A percentile compares a stretch with the other conserved stretches of the same genome.
Conservation (phyloP, 2,797 vertebrate species). For the Choloepus didactylus region DNA sequence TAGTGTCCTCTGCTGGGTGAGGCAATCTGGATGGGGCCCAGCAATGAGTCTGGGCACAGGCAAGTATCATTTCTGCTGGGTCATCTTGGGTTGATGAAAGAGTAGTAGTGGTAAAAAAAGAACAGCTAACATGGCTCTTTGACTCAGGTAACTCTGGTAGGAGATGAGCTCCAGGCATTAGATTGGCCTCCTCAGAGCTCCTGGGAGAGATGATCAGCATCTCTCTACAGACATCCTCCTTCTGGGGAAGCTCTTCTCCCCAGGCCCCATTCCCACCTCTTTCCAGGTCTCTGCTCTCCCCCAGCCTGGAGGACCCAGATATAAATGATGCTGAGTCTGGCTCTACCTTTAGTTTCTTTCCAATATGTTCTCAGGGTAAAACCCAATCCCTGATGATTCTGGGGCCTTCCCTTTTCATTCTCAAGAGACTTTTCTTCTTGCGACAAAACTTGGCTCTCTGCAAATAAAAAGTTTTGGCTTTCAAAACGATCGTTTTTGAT, state of each 20-base stretch:
- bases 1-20: background rate
- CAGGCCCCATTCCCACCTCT: background rate
- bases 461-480: conserved; percentile 80
- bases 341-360: conserved; percentile 59
- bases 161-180: background rate
- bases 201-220: background rate
- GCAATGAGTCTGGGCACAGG: background rate
- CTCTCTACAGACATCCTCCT: background rate
- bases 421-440: conserved; percentile 78
- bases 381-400: conserved; percentile 59
- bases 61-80: background rate
- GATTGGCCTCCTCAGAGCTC: background rate
- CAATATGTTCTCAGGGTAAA: conserved; percentile 22
- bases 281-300: background rate
- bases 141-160: background rate
- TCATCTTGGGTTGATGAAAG: background rate
- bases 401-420: conserved; percentile 73
- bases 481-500: conserved; percentile 79
- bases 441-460: conserved; percentile 77
- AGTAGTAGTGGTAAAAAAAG: background rate
- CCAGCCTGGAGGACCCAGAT: background rate
- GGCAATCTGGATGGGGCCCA: background rate
- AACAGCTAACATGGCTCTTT: background rate
- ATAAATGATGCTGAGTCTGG: background rate
- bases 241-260: background rate